These are phyloP conservation scores for Ascaphus truei DNA, from an alignment of 2,113 vertebrate genomes.

Conservation along the genomic window DNA sequence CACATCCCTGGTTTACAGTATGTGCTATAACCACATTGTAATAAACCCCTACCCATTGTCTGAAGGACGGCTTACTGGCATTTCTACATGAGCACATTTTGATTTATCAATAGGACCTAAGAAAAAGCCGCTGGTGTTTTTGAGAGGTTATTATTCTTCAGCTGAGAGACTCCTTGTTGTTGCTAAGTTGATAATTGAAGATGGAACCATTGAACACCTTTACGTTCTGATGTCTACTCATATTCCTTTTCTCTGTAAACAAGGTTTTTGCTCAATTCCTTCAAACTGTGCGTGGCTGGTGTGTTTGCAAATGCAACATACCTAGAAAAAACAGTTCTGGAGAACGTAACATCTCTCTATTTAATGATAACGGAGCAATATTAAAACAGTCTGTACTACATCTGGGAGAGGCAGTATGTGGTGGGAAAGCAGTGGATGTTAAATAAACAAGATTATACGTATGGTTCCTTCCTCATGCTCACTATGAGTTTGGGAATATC, in stretches of 20 bases:
- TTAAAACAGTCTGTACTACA: no score
- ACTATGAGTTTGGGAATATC: slow-evolving; percentile 4
- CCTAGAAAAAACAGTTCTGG: no score
- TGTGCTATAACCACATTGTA: no score
- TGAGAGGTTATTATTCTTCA: neutral
- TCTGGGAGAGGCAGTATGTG: neutral
- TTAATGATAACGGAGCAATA: no score
- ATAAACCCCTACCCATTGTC: no score
- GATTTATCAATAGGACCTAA: neutral
- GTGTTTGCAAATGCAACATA: neutral
- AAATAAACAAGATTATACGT: slow-evolving; percentile 6
- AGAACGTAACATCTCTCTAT: no score
- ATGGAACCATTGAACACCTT: neutral
- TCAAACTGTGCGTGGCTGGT: neutral
- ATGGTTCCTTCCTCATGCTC: neutral
- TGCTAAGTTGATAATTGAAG: slow-evolving; percentile 13
- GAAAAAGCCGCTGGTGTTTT: neutral
- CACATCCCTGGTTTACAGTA: no score
- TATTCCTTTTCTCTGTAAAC: neutral
- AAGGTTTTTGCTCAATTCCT: neutral
- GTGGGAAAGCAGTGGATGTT: neutral
- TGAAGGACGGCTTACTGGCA: no score
- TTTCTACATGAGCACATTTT: neutral
- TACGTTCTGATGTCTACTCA: neutral
- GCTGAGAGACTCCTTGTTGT: neutral